These are phyloP conservation scores for Drepanosiphum platanoidis DNA, from an alignment of 2,888 invertebrate genomes.

Conservation along the genomic window DNA sequence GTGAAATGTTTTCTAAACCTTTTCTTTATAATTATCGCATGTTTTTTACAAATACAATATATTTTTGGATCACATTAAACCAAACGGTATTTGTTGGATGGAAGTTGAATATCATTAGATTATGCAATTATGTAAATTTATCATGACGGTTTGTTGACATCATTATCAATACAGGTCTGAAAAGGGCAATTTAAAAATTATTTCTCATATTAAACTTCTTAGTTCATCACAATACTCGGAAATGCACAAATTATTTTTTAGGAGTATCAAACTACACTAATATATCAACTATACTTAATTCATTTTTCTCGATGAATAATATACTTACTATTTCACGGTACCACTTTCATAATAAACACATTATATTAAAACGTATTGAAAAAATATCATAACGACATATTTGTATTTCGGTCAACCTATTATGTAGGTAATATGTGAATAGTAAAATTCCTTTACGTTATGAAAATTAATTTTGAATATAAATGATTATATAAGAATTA, in stretches of 20 bases:
- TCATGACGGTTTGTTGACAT: slow-evolving; percentile 15
- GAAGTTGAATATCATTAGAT: neutral
- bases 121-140: slow-evolving; percentile 24
- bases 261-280: neutral
- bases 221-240: neutral
- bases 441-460: too few species aligned
- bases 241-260: slow-evolving; percentile 4
- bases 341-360: too few species aligned
- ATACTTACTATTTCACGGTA: neutral
- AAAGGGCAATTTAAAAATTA: neutral
- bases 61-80: neutral
- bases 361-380: too few species aligned
- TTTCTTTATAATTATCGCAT: too few species aligned
- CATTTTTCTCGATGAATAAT: neutral
- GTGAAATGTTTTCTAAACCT: neutral
- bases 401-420: too few species aligned
- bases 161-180: neutral
- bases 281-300: neutral
- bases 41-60: neutral
- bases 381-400: too few species aligned
- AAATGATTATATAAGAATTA: too few species aligned
- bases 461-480: too few species aligned
- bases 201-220: neutral
- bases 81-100: neutral
- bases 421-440: too few species aligned